These are phyloP conservation scores for Ophonus ardosiacus DNA, from an alignment of 2,888 invertebrate genomes.

Conservation along the genomic window DNA sequence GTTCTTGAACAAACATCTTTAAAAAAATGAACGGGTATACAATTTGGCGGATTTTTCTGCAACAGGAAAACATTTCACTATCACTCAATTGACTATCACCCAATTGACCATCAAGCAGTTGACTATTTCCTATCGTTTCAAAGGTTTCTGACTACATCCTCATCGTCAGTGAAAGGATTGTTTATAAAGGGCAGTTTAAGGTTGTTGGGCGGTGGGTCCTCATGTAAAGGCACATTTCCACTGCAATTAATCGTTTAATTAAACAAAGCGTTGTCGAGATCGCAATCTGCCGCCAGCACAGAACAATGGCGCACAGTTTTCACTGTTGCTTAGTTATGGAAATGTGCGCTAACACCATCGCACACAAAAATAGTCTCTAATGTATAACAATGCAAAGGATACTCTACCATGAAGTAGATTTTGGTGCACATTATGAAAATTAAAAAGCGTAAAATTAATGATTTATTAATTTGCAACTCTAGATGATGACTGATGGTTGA, in stretches of 20 bases:
- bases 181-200: slow-evolving; percentile 10
- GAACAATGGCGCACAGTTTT: slow-evolving; percentile 73
- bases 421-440: slow-evolving; percentile 66
- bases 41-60: no score
- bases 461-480: slow-evolving; percentile 67
- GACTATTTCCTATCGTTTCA: no score
- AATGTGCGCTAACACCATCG: slow-evolving; percentile 68
- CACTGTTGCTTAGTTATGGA: slow-evolving; percentile 74
- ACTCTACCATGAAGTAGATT: not conserved
- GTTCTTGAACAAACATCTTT: no score
- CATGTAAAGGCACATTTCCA: slow-evolving; percentile 34
- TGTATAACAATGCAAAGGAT: not conserved
- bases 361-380: not conserved
- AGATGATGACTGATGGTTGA: slow-evolving; percentile 29
- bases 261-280: slow-evolving; percentile 71
- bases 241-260: slow-evolving; percentile 72
- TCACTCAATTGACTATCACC: no score
- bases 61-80: no score
- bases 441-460: slow-evolving; percentile 73
- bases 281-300: slow-evolving; percentile 68
- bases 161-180: not conserved
- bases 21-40: no score
- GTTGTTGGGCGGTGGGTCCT: slow-evolving; percentile 4
- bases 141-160: no score
- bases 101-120: no score